Percentiles rank a stretch among this genome's conserved stretches.
These are phyloP conservation scores for Pediacus dermestoides DNA, from an alignment of 2,888 invertebrate species.

Conservation along the genomic window DNA sequence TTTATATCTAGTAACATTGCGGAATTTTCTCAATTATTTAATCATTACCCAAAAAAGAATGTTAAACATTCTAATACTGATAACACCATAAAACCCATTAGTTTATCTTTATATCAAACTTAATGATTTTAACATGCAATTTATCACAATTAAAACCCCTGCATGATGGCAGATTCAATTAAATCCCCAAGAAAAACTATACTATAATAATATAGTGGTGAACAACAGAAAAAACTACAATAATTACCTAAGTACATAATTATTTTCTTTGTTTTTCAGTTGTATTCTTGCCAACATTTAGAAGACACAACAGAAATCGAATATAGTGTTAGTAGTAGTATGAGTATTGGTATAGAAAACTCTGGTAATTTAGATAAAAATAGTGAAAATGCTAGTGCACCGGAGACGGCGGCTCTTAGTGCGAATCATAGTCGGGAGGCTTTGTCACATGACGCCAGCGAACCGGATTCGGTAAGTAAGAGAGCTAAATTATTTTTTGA, in stretches of 20 bases:
- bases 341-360: conserved; percentile 33
- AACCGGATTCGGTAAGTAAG: conserved; percentile 70
- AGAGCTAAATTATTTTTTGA: conserved; percentile 1
- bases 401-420: conserved; percentile 8
- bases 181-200: no score
- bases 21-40: no score
- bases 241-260: neutral
- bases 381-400: conserved; percentile 5
- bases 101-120: no score
- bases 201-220: no score
- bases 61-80: no score
- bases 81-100: no score
- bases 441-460: conserved; percentile 69
- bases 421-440: conserved; percentile 58
- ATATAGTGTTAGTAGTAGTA: conserved; percentile 47
- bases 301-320: conserved; percentile 44
- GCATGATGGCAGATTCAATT: no score
- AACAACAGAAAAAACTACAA: no score
- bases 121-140: no score
- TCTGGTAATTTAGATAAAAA: conserved; percentile 1
- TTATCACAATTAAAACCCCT: no score
- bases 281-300: conserved; percentile 23
- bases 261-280: conserved; percentile 18
- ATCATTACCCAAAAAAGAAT: no score
- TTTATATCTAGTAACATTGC: no score